Conservation (phyloP, 2,888 invertebrate genomes). For the Patella pellucida region DNA sequence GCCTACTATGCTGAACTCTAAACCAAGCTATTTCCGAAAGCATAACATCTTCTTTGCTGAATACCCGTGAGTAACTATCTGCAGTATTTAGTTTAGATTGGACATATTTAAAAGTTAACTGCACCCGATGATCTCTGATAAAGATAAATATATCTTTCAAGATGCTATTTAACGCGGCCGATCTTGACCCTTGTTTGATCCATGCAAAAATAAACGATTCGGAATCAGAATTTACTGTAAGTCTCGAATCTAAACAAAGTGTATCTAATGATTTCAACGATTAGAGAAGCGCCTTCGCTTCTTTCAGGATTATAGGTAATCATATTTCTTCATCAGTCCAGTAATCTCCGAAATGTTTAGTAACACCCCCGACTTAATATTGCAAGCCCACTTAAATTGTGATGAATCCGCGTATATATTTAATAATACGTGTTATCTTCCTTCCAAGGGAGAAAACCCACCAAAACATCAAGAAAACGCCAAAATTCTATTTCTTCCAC, state of each 20-base stretch:
- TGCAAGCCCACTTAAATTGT: not conserved
- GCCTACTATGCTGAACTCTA: too few species aligned
- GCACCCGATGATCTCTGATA: not conserved
- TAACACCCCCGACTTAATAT: not conserved
- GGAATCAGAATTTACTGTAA: not conserved
- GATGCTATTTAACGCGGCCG: not conserved
- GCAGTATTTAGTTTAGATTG: not conserved
- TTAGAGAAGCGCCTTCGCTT: not conserved
- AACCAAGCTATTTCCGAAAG: not conserved
- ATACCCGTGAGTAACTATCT: not conserved
- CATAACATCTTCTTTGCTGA: not conserved
- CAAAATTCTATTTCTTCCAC: too few species aligned
- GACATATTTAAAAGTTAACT: not conserved
- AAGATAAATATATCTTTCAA: not conserved
- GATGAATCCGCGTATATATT: not conserved
- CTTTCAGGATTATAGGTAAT: not conserved
- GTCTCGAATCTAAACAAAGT: not conserved
- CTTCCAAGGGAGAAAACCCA: not conserved
- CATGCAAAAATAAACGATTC: not conserved
- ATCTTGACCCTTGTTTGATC: not conserved
- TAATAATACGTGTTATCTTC: not conserved
- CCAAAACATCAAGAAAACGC: not conserved
- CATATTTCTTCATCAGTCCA: not conserved
- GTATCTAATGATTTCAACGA: not conserved
- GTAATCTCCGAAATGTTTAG: not conserved